Base-by-base conservation (phyloP, 2,113 vertebrate species). In the Dolichotis patagonum region DNA sequence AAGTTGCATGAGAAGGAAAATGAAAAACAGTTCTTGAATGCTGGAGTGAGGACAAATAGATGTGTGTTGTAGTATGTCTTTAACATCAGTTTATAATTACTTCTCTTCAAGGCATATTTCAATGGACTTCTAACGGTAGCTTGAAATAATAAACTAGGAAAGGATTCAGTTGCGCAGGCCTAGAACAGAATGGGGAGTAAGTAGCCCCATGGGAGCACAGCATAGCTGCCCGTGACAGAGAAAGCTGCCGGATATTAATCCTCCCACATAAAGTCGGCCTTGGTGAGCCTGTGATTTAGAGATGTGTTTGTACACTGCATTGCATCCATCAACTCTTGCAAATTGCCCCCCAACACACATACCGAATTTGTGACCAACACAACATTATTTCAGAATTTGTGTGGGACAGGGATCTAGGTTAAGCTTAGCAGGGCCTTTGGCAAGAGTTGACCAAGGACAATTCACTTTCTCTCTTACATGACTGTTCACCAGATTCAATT, bases 81-180 rank as follows among this genome's bases (percentile, higher is more conserved):
- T 80, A 80, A 10, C 71, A 95, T 60, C 81, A 67, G 41, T 95
- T 98, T 94, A 78, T 96, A 87, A 97, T 97, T 7, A 75, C 86
- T 49, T 60, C n/a, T 82, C 54, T 98, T 90, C 30, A 65, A 96
- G 91, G 46, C 90, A 38, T 94, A 75, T 78, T 96, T 28, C 81
- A 80, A 95, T 95, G 86, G 94, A 85, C 65, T 75, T 43, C 24
- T 91, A 78, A 80, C 13, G 90, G 87, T 75, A 97, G 93, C 75
- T 35, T 75, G 80, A 88, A 97, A 88, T 93, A 84, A 84, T 20
- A 14, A 96, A 96, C 67, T n/a, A 52, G 20, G 58, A 17, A 78
- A 38, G 38, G 20, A 88, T 82, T 12, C 41, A 71, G 9, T n/a
- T 49, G 19, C 78, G 62, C 32, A n/a, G 86, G 83, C 5, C 17